Evolutionary conservation across 1,140 invertebrate species (phyloP).

Genomic region (Lethrus apterus): DNA sequence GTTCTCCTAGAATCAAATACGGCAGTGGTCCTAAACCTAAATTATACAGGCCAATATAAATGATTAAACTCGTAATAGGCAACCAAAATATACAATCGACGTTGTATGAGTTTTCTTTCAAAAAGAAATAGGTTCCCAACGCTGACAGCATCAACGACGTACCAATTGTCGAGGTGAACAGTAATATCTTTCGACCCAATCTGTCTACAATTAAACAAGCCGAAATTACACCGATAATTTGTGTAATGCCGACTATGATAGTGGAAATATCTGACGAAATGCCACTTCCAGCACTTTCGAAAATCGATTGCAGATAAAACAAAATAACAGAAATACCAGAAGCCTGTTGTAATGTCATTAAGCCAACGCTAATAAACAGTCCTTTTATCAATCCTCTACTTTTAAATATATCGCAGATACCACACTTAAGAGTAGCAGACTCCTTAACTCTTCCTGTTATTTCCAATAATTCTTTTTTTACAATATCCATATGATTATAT

Average conservation of each 20-base stretch:
- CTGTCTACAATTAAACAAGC: conserved; percentile 65
- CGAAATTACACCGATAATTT: conserved; percentile 54
- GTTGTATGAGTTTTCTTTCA: conserved; percentile 1
- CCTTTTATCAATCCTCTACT: conserved; percentile 50
- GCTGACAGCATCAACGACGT: conserved; percentile 38
- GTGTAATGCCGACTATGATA: conserved; percentile 69
- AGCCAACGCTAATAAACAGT: conserved; percentile 56
- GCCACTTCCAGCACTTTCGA: conserved; percentile 48
- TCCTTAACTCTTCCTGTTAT: not conserved
- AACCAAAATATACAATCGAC: conserved; percentile 3
- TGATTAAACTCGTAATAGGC: conserved; percentile 54
- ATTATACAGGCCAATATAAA: conserved; percentile 60
- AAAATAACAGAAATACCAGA: conserved; percentile 73
- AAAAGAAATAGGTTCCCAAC: conserved; percentile 18
- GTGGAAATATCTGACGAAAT: conserved; percentile 53
- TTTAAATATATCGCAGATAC: conserved; percentile 47
- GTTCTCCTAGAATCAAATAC: conserved; percentile 60
- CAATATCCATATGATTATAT: not conserved
- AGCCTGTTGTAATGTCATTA: conserved; percentile 65
- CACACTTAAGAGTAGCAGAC: conserved; percentile 22
- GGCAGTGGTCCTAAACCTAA: conserved; percentile 65
- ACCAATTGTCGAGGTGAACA: conserved; percentile 58
- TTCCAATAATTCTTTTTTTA: conserved; percentile 2
- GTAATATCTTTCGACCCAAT: conserved; percentile 59
- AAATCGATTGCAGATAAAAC: conserved; percentile 68